A percentile compares a stretch with the other conserved stretches of the same genome.
phyloP scores from a whole-genome alignment of 2,888 invertebrate species.

The Anodontia alba region DNA sequence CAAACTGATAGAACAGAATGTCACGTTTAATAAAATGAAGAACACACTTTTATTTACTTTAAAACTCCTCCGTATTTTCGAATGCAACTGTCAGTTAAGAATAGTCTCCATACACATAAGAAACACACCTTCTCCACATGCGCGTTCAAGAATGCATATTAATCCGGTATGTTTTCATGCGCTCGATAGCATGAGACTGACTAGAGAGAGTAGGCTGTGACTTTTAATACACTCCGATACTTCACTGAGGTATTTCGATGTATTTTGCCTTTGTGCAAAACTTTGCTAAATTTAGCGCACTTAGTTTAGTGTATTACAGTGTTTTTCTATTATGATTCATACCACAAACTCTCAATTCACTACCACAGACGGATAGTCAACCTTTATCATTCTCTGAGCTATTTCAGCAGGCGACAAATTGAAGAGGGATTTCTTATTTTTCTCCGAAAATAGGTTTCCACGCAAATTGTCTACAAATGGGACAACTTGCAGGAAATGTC shows the following conservation, averaged over 20 bases:
- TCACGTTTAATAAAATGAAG: no score
- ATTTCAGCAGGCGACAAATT: no score
- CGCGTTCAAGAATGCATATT: constrained; percentile 4
- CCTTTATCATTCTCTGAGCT: no score
- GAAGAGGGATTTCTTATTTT: no score
- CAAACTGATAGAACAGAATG: no score
- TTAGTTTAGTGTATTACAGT: background rate
- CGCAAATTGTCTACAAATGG: no score
- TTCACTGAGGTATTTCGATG: background rate
- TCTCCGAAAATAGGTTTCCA: no score
- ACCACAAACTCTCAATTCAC: background rate
- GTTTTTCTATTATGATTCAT: constrained; percentile 10
- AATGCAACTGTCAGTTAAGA: background rate
- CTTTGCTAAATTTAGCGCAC: constrained; percentile 13
- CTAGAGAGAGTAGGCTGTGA: background rate
- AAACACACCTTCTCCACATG: background rate
- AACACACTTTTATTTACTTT: no score
- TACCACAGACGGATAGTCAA: background rate
- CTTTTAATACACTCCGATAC: constrained; percentile 10
- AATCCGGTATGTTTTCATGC: background rate
- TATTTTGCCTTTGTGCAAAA: constrained; percentile 15
- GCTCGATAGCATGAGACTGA: background rate
- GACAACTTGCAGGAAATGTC: no score
- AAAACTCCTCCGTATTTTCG: no score
- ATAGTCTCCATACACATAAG: background rate